Evolutionary conservation across 2,113 vertebrate genomes (phyloP), one percentile per base, ranked within the genome.

Genomic region (Plotosus lineatus): DNA sequence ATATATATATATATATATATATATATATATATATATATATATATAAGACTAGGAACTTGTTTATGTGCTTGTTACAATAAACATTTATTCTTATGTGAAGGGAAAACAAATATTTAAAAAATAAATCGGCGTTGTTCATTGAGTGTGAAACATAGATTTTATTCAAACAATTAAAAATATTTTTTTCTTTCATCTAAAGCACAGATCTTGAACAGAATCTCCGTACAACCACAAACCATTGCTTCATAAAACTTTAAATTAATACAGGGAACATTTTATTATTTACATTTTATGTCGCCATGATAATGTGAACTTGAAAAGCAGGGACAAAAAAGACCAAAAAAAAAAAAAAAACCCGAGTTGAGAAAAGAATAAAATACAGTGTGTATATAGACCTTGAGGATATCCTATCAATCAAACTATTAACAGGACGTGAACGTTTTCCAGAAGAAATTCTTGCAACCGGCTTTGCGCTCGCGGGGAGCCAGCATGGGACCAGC

Each of bases 361-460:
- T 10, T 23, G 46, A 48, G 36, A 26, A 14, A 31, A 12, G 31
- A 21, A 28, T 58, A 82, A 60, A 53, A 82, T 46, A 36, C 36
- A 51, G 80, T 17, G 6, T 79, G 78, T 79, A 53, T 74, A 31
- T 28, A 61, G 38, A 76, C 46, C 44, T 76, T 78, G 46, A 76
- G 51, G 42, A 71, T 6, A 14, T 2, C 9, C 44, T 44, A 10
- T 51, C 11, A 44, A 33, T 44, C 31, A 50, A 69, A 74, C 74
- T 88, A 92, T 94, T 96, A 99, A 91, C 98, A 99, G 86, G 98
- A 98, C 46, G 98, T 99, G 93, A 99, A 99, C 2, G 98, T 99
- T 94, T 99, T 99, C 98, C 98, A 99, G 95, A 99, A 99, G 96
- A 99, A 99, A 89, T 98, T 99, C 94, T 99, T 99, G 95, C 98